These are phyloP conservation scores for Heliangelus exortis DNA, from an alignment of 2,797 vertebrate genomes.

Conservation along the genomic window DNA sequence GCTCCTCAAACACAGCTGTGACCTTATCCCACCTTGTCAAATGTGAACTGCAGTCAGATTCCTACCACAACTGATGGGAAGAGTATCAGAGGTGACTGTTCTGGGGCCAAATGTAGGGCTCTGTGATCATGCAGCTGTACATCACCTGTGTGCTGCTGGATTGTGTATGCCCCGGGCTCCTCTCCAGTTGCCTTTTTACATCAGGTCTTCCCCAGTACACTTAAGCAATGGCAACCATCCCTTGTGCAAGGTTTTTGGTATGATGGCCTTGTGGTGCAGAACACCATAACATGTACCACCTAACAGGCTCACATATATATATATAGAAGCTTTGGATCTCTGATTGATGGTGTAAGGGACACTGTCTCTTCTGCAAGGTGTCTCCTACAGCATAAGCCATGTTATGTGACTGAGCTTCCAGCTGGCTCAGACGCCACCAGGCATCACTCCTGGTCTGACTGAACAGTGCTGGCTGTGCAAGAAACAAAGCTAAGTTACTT, in stretches of 20 bases:
- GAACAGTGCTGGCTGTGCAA: neutral
- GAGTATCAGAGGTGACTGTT: neutral
- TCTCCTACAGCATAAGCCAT: neutral
- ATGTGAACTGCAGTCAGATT: neutral
- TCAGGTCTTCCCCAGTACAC: neutral
- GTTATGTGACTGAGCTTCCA: neutral
- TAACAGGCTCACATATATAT: fast-evolving
- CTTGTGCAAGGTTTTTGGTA: neutral
- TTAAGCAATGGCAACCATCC: fast-evolving
- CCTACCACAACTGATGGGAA: neutral
- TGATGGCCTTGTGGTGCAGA: neutral
- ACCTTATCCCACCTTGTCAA: neutral
- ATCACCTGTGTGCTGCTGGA: neutral
- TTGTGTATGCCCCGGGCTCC: neutral
- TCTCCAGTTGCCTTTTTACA: neutral
- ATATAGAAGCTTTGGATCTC: neutral
- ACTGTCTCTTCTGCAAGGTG: neutral
- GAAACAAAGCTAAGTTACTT: neutral
- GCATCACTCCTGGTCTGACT: neutral
- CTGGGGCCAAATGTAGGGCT: fast-evolving
- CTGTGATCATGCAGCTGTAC: fast-evolving
- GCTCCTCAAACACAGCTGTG: neutral
- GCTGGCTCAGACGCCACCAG: neutral
- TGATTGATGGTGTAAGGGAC: neutral
- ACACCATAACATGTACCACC: neutral